phyloP scores from a whole-genome alignment of 2,888 invertebrate species.

The Meganola albula region DNA sequence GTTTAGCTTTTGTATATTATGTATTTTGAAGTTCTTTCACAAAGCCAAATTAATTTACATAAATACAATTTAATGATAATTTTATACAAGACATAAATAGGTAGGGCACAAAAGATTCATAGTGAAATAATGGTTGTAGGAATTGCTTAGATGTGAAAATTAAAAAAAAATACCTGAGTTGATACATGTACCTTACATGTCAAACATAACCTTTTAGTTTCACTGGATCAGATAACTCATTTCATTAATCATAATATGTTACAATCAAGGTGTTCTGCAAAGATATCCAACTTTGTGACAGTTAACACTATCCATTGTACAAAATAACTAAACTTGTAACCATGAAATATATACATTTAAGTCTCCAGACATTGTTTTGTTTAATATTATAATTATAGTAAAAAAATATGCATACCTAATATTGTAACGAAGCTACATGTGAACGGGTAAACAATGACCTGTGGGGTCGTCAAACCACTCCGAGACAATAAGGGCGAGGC shows the following conservation, averaged over 20 bases:
- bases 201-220: conserved; percentile 50
- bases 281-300: conserved; percentile 65
- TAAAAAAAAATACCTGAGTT: conserved; percentile 47
- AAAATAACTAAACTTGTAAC: conserved; percentile 74
- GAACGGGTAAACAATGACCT: conserved; percentile 64
- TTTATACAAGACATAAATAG: conserved; percentile 73
- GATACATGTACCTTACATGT: conserved; percentile 49
- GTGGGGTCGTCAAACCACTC: conserved; percentile 51
- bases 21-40: conserved; percentile 75
- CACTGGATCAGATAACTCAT: conserved; percentile 63
- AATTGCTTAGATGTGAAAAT: conserved; percentile 48
- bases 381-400: conserved; percentile 70
- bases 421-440: conserved; percentile 75
- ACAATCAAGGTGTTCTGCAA: conserved; percentile 50
- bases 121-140: conserved; percentile 57
- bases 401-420: conserved; percentile 78
- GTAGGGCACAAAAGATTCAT: conserved; percentile 68
- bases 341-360: conserved; percentile 74
- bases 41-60: conserved; percentile 77
- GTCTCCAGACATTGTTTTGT: conserved; percentile 62
- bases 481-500: conserved; percentile 59
- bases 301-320: conserved; percentile 67
- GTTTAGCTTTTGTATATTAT: conserved; percentile 73
- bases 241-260: conserved; percentile 41
- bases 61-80: conserved; percentile 74